Conservation (phyloP, 1,140 invertebrate species). For the Caenorhabditis brenneri region DNA sequence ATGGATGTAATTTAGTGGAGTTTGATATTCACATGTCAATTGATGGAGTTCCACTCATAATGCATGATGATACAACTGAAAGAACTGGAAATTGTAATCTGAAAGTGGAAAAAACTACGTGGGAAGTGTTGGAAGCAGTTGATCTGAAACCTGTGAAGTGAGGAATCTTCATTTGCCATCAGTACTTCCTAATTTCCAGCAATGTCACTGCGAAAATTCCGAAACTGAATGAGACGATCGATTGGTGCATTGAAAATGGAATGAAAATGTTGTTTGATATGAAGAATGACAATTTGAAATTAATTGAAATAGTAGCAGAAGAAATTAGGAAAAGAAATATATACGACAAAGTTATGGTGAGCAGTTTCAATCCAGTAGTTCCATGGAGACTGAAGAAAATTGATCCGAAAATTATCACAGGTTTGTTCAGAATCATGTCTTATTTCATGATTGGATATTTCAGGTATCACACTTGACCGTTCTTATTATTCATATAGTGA, state of each 20-base stretch:
- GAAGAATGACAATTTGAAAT: slow-evolving; percentile 28
- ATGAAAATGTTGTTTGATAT: slow-evolving; percentile 49
- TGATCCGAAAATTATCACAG: slow-evolving; percentile 43
- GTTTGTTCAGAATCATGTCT: not conserved
- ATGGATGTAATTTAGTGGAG: slow-evolving; percentile 41
- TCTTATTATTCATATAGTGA: slow-evolving; percentile 19
- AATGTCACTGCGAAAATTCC: slow-evolving; percentile 5
- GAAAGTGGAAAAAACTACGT: not conserved
- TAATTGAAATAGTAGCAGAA: not conserved
- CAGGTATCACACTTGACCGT: not conserved
- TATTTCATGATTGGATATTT: no score
- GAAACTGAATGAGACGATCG: not conserved
- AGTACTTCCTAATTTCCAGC: not conserved
- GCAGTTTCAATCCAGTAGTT: slow-evolving; percentile 49
- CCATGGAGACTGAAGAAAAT: slow-evolving; percentile 38
- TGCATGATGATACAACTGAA: slow-evolving; percentile 49
- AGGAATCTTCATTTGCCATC: no score
- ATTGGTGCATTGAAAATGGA: slow-evolving; percentile 35
- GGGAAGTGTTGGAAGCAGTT: not conserved
- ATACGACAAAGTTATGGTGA: slow-evolving; percentile 29
- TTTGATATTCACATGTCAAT: slow-evolving; percentile 47
- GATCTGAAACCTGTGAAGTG: slow-evolving; percentile 27
- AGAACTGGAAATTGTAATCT: slow-evolving; percentile 3
- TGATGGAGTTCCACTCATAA: slow-evolving; percentile 45
- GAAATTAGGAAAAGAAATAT: slow-evolving; percentile 30